Evolutionary conservation across 2,797 vertebrate species (phyloP).

Genomic region (Saxicola maurus): DNA sequence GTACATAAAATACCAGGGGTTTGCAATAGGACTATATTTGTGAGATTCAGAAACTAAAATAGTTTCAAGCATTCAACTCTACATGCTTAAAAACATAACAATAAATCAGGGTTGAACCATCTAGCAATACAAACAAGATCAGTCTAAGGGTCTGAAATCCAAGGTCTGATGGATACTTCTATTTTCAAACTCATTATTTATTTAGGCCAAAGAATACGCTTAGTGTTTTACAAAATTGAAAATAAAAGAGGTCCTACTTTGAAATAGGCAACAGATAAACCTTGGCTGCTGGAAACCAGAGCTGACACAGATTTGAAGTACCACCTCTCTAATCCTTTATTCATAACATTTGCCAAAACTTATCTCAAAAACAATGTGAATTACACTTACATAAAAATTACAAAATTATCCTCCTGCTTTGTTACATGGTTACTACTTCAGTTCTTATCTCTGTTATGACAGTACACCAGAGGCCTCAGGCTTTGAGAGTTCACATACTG

Average conservation of each 20-base stretch:
- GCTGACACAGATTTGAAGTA: background rate
- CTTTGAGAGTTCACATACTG: background rate
- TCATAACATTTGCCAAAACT: background rate
- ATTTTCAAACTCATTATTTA: background rate
- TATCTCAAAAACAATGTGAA: background rate
- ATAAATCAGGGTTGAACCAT: background rate
- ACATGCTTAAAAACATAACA: background rate
- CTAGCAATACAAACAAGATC: background rate
- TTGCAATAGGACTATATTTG: background rate
- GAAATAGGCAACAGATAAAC: background rate
- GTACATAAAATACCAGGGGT: background rate
- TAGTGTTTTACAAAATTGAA: background rate
- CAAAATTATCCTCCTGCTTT: background rate
- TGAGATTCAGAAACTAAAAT: background rate
- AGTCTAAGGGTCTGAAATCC: background rate
- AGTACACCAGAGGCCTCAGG: background rate
- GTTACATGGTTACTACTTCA: background rate
- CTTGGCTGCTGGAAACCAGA: background rate
- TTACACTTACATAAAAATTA: background rate
- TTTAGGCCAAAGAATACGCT: background rate
- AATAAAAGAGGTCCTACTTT: background rate
- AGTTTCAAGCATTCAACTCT: background rate
- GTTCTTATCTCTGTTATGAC: background rate
- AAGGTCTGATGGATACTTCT: background rate
- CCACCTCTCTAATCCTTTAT: background rate